Base-by-base conservation (phyloP, 1,140 invertebrate genomes). In the Capitella teleta region DNA sequence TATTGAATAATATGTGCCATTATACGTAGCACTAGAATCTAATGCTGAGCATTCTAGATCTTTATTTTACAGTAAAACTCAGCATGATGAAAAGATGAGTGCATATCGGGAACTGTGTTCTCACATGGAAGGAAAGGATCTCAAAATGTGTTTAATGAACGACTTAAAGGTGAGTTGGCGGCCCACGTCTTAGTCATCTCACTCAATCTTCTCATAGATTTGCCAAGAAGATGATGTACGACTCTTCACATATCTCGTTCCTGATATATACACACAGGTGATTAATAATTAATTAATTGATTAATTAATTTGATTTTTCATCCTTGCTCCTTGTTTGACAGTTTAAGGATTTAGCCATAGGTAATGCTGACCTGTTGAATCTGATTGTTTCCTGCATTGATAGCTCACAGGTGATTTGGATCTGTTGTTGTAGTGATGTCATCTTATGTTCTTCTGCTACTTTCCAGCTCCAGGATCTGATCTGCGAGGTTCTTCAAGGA, bases 401-500 rank as follows among this genome's bases (percentile, higher is more conserved):
- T 74, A 82, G 87, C 1, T 76, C 76, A 57, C 90, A 94, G 73
- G 65, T 65, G 50, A 52, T 25, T 38, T 34, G 30, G 3, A 48
- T 48, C 23, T 34, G 19, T 12, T 45, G 32, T 16, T n/a, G 4
- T 21, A 16, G 28, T 32, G 19, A 32, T 45, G 8, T 32, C 1
- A 19, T 26, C 10, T 47, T 4, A 5, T 47, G n/a, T 45, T 30
- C 5, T 30, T 30, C 6, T 6, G 10, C 26, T 5, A 19, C 38
- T 28, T 60, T 57, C 24, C 61, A 74, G 65, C 72, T 95, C 25
- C 87, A 93, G 63, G 85, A 88, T 58, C 74, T 95, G 41, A 80
- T 94, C 40, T 92, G 87, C 73, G 81, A 85, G 60, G 85, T 95
- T 56, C 76, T 94, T 57, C 89, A 93, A 72, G 88, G 88, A 38